Evolutionary conservation across 2,797 vertebrate species (phyloP), one percentile per base, ranked within the genome.

Genomic region (Dryobates pubescens): DNA sequence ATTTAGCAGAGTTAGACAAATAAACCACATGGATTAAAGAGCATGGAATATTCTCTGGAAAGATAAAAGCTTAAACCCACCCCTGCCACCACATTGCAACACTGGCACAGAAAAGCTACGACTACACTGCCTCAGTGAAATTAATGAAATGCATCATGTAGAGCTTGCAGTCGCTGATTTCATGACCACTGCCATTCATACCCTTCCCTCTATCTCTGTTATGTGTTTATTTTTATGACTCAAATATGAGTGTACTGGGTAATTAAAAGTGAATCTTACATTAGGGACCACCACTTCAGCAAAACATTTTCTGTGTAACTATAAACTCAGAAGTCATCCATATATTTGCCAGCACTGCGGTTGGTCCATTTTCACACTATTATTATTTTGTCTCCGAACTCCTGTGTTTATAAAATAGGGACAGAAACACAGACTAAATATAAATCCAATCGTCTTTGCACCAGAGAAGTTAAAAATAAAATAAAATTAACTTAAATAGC

Each of bases 391-490:
- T 97, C 96, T 97, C 85, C 17, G 64, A 81, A 90, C 63, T 27
- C 41, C 51, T 34, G 43, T 82, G 92, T 97, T 97, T 97, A 95
- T 96, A 94, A 96, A 97, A 97, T 61, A 97, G 53, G 81, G 65
- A 91, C 56, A 74, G 80, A 92, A 93, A 70, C 87, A 92, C 95
- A 97, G 97, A 97, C 97, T 97, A 97, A 97, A 97, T 97, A 97
- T 94, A 96, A 94, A 92, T 82, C 72, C 41, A 73, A 91, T 27
- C 2, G 3, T 27, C 32, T 57, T 88, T 83, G 61, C 38, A 80
- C 23, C 65, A 54, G 54, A 74, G 58, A 67, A 78, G 38, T 34
- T 56, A 2, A 65, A 90, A 72, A 47, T 49, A 29, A 47, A 20
- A 45, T n/a, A n/a, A n/a, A n/a, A n/a, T n/a, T n/a, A n/a, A n/a